Evolutionary conservation across 2,888 invertebrate genomes (phyloP), one percentile per base, ranked within the genome.

Genomic region (Conchocele bisecta): DNA sequence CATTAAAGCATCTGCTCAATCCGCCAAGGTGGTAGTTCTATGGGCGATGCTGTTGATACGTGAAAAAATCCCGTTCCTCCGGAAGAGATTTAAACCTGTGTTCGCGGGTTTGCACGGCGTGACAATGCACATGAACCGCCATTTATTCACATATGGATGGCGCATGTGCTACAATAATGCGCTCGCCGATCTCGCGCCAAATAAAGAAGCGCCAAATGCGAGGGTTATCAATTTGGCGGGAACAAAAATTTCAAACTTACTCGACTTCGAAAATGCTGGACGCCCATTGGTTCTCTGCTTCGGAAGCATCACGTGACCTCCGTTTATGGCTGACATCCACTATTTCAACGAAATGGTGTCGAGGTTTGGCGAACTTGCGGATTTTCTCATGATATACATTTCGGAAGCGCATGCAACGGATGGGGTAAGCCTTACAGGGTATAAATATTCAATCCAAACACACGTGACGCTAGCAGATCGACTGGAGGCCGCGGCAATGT

Each of bases 221-320:
- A 31, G 42, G 6, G 68, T 78, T 20, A 42, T 59, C 17, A 46
- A 41, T 4, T 20, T 60, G 4, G 50, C 31, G 2, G 60, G 51
- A 15, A 13, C 33, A 1, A 1, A 20, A 9, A 63, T 28, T 22
- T 17, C 17, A 2, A 61, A 48, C 26, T 64, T 80, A n/a, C 54
- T 73, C 17, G 58, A 64, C 35, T 63, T 73, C 54, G 57, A 67
- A 64, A 77, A 54, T 24, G 11, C 41, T 5, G 75, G 59, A 1
- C 70, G 87, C 6, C 85, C 85, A 17, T 78, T 87, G 54, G 81
- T 87, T 15, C 53, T 87, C n/a, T 83, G 81, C 73, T 87, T 87
- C 44, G 87, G 87, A 28, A 87, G 86, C 75, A 84, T 86, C 63
- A 81, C 79, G 68, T 87, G 87, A 87, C 85, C 84, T 17, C 86